Evolutionary conservation across 2,797 vertebrate genomes (phyloP), one percentile per base, ranked within the genome.

Genomic region (Avahi laniger): DNA sequence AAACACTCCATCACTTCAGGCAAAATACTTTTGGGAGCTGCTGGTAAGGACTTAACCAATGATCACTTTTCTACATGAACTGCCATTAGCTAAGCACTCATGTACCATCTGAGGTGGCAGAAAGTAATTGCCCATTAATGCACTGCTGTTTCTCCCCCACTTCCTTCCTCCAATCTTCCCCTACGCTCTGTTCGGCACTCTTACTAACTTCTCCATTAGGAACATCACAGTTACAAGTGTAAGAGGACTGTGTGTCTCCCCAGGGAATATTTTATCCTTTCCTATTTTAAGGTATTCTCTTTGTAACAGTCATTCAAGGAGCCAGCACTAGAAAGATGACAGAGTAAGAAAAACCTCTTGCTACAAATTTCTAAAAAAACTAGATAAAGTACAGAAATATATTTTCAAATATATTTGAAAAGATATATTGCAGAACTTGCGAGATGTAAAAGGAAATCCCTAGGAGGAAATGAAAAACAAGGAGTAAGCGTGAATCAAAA

Each of bases 51-150:
- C 38, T 75, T 82, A 78, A 78, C 15, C 52, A 69, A 80, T 61
- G 28, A 50, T 79, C 0, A 1, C 63, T 95, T 82, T 96, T 96
- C 89, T 15, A 4, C 81, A 48, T 73, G 94, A 65, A 46, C 13
- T 92, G n/a, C 41, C 63, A 97, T 89, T 90, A 94, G 85, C 81
- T 84, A 84, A 50, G 35, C 59, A 46, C 43, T 97, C 3, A 0
- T 3, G 13, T 43, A 90, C 91, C 73, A 38, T 6, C 48, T 76
- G 87, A 97, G 90, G 94, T 93, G 93, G 43, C 65, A 89, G 79
- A 92, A 88, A 94, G 90, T 93, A 90, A 97, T 57, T 90, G 94
- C 48, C 94, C 91, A 65, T 91, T 97, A 97, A 96, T 86, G 88
- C 84, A 93, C 38, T 84, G 92, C 50, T 93, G 69, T 75, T 96